Evolutionary conservation across 1,140 invertebrate genomes (phyloP).

Genomic region (Calliphora vicina): DNA sequence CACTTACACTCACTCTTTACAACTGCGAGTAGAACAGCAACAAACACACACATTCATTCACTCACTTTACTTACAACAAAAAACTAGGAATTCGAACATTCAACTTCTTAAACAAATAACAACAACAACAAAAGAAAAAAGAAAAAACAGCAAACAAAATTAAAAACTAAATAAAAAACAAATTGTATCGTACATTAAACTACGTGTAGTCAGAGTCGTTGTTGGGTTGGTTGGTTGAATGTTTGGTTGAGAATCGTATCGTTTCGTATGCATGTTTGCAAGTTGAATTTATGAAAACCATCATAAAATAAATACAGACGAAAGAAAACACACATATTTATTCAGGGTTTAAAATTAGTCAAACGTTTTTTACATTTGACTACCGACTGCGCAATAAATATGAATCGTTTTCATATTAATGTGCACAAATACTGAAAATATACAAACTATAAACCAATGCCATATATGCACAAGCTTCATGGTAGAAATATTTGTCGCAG

Average conservation of each 20-base stretch:
- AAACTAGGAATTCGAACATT: constrained; percentile 1
- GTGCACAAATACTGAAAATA: too few species aligned
- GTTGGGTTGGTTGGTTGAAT: not conserved
- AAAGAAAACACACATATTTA: not conserved
- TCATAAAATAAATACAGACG: not conserved
- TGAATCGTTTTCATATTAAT: too few species aligned
- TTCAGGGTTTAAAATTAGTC: too few species aligned
- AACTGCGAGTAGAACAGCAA: too few species aligned
- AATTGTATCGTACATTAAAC: constrained; percentile 17
- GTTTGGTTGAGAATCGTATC: too few species aligned
- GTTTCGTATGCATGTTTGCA: not conserved
- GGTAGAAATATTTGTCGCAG: too few species aligned
- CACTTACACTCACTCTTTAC: too few species aligned
- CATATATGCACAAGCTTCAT: too few species aligned
- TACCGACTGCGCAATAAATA: too few species aligned
- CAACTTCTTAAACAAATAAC: not conserved
- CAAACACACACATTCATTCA: too few species aligned
- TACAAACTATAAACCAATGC: too few species aligned
- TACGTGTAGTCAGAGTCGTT: not conserved
- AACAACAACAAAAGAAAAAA: not conserved
- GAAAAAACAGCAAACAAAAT: not conserved
- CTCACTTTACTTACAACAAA: not conserved
- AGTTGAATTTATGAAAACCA: not conserved
- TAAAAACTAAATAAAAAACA: not conserved
- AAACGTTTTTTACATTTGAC: too few species aligned